Percentiles rank a stretch among this genome's conserved stretches.
phyloP scores from a whole-genome alignment of 2,888 invertebrate genomes.

The Drosophila paracracens region DNA sequence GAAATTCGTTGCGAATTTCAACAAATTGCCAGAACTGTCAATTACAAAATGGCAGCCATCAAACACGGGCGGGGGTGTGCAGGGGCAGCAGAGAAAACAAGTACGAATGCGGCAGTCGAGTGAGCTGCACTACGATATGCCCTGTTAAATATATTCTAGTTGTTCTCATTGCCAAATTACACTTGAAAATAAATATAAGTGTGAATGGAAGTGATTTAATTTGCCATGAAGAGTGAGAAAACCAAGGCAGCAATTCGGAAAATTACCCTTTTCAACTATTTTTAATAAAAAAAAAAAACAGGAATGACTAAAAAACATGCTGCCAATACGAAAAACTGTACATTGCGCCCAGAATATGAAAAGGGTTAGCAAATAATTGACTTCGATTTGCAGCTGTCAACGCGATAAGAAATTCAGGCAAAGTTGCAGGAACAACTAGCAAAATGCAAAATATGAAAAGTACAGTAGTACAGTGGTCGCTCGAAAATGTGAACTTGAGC shows the following conservation, averaged over 20 bases:
- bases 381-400: background rate
- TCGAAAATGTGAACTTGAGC: background rate
- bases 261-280: too few species aligned
- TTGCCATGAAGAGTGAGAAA: background rate
- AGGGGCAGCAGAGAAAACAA: background rate
- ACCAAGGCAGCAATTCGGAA: background rate
- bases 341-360: background rate
- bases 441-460: background rate
- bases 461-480: background rate
- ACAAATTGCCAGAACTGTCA: constrained; percentile 37
- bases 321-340: constrained; percentile 16
- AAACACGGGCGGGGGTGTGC: constrained; percentile 14
- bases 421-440: background rate
- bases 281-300: too few species aligned
- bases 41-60: constrained; percentile 53
- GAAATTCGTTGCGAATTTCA: constrained; percentile 48
- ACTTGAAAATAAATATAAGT: too few species aligned
- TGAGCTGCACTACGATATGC: background rate
- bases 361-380: constrained; percentile 1
- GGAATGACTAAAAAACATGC: background rate
- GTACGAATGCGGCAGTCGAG: background rate
- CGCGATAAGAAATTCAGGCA: background rate
- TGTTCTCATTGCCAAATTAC: background rate
- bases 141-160: background rate
- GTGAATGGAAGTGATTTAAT: too few species aligned